Conservation (phyloP, 2,797 vertebrate species). For the Amblyopsis hoosieri region DNA sequence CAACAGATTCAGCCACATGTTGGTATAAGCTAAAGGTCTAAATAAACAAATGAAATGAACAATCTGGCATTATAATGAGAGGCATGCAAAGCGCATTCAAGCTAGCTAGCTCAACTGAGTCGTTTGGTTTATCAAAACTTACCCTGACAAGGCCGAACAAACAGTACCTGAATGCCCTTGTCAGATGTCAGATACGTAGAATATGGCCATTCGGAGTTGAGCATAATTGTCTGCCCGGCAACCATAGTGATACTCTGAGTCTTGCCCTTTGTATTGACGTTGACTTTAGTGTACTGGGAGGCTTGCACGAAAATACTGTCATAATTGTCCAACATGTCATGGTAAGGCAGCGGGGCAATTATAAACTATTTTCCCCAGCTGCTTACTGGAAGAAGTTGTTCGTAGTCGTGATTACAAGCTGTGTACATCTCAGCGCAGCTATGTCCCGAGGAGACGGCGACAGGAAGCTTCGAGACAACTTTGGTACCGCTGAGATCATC, state of each 20-base stretch:
- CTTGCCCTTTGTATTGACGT: slow-evolving; percentile 6
- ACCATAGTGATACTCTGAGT: slow-evolving; percentile 31
- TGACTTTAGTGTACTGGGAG: slow-evolving; percentile 52
- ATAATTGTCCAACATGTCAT: not conserved
- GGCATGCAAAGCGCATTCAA: no score
- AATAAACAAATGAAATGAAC: not conserved
- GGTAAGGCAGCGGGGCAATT: slow-evolving; percentile 57
- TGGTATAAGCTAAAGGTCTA: not conserved
- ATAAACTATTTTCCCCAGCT: slow-evolving; percentile 71
- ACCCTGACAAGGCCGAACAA: slow-evolving; percentile 70
- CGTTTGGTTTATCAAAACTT: slow-evolving; percentile 22
- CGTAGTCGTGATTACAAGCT: slow-evolving; percentile 67
- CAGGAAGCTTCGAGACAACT: slow-evolving; percentile 50
- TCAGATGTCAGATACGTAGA: slow-evolving; percentile 60
- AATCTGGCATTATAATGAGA: not conserved
- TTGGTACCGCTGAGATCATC: slow-evolving; percentile 65
- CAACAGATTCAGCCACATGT: slow-evolving; percentile 16
- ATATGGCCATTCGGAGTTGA: slow-evolving; percentile 31
- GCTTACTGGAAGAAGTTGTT: slow-evolving; percentile 71
- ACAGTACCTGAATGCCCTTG: slow-evolving; percentile 68
- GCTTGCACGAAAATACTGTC: slow-evolving; percentile 63
- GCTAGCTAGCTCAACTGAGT: not conserved
- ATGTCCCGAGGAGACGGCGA: slow-evolving; percentile 71
- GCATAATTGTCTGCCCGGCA: slow-evolving; percentile 40
- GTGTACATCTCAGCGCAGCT: slow-evolving; percentile 63